Base-by-base conservation (phyloP, 2,797 vertebrate species). In the Buceros bicornis region DNA sequence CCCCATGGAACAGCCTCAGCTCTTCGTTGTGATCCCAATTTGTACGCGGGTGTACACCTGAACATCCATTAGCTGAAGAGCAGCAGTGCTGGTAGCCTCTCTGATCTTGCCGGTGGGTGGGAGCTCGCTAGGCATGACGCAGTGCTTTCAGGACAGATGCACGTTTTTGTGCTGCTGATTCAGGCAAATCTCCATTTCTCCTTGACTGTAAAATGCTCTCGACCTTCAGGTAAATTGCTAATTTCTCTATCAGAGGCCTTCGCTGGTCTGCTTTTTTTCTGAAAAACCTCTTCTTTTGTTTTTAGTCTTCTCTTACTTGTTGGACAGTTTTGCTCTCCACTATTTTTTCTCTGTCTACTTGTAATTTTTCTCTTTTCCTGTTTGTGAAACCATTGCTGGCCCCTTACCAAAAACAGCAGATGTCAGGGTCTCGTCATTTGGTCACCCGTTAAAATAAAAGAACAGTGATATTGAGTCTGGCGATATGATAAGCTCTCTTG, bases 381-480 rank as follows among this genome's bases (percentile, higher is more conserved):
- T 45, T 73, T 82, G 81, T 71, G 72, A 92, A 92, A 90, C n/a
- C 37, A 64, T 37, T 47, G 33, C 47, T 95, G 92, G 91, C 72
- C 81, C 35, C 48, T 77, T 87, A 77, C 78, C 92, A 96, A 95
- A 94, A 90, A 47, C 29, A 93, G 79, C 91, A 97, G 87, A 88
- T 93, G 93, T 85, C 90, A 71, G 29, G 48, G 64, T 82, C 60
- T 93, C 0, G 0, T 64, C 53, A 82, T 95, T 84, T 85, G 81
- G 81, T 85, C 95, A 60, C 15, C 76, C 18, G 2, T 87, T 74
- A 89, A 82, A 93, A 90, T 53, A 87, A 78, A 94, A 88, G 66
- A 86, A 43, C 43, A 43, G 56, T 20, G 80, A 78, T 79, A 84
- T 4, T 45, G 47, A 84, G 33, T 57, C 85, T 87, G 45, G 56